Percentiles rank a stretch among this genome's conserved stretches.
phyloP scores from a whole-genome alignment of 2,113 vertebrate genomes.

The Rhinolophus ferrumequinum region DNA sequence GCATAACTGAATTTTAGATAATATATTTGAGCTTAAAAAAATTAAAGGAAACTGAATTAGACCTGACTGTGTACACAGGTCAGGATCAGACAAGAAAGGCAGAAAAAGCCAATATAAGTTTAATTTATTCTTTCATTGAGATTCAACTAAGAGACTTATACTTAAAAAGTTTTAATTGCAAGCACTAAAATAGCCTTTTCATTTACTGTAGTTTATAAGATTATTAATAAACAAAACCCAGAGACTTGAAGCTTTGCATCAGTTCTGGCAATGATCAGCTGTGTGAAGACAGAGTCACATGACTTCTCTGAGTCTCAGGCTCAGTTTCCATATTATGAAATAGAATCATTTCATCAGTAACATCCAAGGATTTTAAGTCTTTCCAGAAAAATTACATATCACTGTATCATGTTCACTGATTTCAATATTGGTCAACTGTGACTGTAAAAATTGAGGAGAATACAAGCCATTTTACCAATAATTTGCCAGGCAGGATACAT shows the following conservation, averaged over 20 bases:
- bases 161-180: not conserved
- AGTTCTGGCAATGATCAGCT: not conserved
- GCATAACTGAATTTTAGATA: not conserved
- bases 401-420: not conserved
- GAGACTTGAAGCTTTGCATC: not conserved
- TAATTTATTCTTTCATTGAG: not conserved
- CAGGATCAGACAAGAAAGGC: not conserved
- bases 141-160: not conserved
- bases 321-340: not conserved
- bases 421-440: not conserved
- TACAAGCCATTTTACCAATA: not conserved
- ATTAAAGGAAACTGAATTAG: not conserved
- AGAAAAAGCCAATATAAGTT: not conserved
- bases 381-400: not conserved
- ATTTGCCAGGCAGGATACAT: not conserved
- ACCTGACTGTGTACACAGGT: not conserved
- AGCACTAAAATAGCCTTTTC: not conserved
- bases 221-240: not conserved
- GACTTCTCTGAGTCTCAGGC: not conserved
- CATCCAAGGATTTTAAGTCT: not conserved
- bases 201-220: not conserved
- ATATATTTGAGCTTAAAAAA: not conserved
- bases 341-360: not conserved
- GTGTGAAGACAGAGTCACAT: not conserved
- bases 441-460: conserved; percentile 13